A percentile compares a stretch with the other conserved stretches of the same genome.
These are phyloP conservation scores for Trialeurodes vaporariorum DNA, from an alignment of 1,140 invertebrate species.

Conservation along the genomic window DNA sequence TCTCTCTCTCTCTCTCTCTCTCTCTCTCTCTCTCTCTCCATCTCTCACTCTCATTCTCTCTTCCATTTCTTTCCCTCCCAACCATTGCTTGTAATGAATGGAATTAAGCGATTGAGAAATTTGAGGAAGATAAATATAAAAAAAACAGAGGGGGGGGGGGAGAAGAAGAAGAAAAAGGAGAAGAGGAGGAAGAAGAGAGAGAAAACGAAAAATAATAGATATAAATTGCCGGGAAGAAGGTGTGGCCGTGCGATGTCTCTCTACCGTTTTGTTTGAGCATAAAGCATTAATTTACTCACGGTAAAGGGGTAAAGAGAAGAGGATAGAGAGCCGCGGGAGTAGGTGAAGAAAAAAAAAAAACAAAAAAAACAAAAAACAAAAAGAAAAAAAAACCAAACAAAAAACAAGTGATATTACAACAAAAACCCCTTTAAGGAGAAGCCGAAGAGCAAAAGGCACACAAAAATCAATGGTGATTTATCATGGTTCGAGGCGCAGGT, in stretches of 20 bases:
- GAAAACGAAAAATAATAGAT: background rate
- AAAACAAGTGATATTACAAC: too few relatives aligned
- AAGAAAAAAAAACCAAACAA: too few relatives aligned
- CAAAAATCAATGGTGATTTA: conserved; percentile 1
- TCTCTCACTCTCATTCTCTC: background rate
- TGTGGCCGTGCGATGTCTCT: background rate
- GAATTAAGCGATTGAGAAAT: background rate
- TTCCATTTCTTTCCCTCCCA: background rate
- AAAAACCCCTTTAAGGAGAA: too few relatives aligned
- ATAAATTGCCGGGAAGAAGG: background rate
- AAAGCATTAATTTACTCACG: background rate
- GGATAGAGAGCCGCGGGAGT: background rate
- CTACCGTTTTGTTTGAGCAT: background rate
- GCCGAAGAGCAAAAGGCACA: too few relatives aligned
- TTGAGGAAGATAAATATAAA: background rate
- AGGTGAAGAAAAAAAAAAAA: background rate
- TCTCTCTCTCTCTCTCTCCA: background rate
- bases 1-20: background rate
- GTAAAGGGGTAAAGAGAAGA: background rate
- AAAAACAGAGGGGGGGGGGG: background rate
- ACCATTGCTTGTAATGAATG: background rate
- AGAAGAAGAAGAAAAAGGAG: background rate
- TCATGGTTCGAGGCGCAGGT: background rate
- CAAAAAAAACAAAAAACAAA: too few relatives aligned
- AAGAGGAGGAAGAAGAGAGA: background rate